Percentiles rank a stretch among this genome's conserved stretches.
These are phyloP conservation scores for Chelmon rostratus DNA, from an alignment of 2,797 vertebrate genomes.

Conservation along the genomic window DNA sequence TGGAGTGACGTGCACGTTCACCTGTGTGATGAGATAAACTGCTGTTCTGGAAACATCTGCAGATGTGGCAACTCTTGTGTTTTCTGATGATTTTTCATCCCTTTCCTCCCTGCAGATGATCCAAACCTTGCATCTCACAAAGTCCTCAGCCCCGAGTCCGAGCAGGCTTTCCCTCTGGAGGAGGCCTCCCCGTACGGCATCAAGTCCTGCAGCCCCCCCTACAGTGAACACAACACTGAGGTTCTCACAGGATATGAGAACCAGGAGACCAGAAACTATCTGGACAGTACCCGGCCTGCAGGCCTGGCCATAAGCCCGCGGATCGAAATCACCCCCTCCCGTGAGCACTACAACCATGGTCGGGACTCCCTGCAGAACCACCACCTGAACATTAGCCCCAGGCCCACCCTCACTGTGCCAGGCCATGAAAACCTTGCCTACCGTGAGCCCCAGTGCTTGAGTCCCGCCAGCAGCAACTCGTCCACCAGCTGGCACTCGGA, in stretches of 20 bases:
- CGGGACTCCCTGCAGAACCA: conserved; percentile 93
- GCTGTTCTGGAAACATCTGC: not conserved
- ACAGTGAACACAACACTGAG: conserved; percentile 85
- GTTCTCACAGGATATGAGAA: conserved; percentile 89
- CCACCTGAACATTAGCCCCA: conserved; percentile 89
- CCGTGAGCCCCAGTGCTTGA: conserved; percentile 97
- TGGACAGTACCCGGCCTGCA: conserved; percentile 85
- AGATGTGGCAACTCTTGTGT: not conserved
- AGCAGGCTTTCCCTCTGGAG: conserved; percentile 90
- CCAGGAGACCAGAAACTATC: conserved; percentile 90
- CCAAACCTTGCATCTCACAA: conserved; percentile 90
- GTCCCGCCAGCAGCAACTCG: conserved; percentile 98
- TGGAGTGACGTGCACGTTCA: not conserved
- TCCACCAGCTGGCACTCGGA: conserved; percentile 99
- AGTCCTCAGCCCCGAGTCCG: conserved; percentile 89
- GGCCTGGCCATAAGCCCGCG: conserved; percentile 94
- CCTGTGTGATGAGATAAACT: not conserved
- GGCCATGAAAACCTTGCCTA: conserved; percentile 91
- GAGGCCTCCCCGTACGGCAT: conserved; percentile 90
- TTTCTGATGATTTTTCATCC: conserved; percentile 3
- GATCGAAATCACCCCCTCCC: conserved; percentile 98
- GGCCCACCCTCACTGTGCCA: conserved; percentile 95
- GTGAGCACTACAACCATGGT: conserved; percentile 94
- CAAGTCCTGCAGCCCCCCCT: conserved; percentile 91
- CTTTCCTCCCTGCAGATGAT: conserved; percentile 88